phyloP scores from a whole-genome alignment of 35 echinoderm and acorn worm species.

The Lytechinus variegatus region DNA sequence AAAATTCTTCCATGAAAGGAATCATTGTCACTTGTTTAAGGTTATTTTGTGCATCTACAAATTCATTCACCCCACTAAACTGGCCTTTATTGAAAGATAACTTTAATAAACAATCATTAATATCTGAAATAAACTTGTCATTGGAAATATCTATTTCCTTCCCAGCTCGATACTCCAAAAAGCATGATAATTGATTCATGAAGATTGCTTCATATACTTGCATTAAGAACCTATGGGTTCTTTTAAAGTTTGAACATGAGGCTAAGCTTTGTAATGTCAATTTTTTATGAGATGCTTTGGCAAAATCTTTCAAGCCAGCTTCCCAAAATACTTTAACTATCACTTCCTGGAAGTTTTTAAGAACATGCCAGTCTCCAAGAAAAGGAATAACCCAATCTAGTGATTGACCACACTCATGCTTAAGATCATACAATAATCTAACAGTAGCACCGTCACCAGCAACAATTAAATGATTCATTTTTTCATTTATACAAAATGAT shows the following conservation, averaged over 20 bases:
- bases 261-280: background rate
- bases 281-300: background rate
- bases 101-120: background rate
- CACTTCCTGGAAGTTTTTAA: conserved; percentile 61
- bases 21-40: background rate
- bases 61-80: background rate
- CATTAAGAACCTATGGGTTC: conserved; percentile 47
- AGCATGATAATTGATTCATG: background rate
- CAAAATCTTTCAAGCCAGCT: conserved; percentile 54
- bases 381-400: conserved; percentile 60
- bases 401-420: conserved; percentile 48
- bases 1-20: conserved; percentile 33
- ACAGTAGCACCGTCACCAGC: conserved; percentile 65
- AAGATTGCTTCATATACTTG: conserved; percentile 39
- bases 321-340: conserved; percentile 67
- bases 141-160: background rate
- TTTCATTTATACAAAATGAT: background rate
- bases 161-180: background rate
- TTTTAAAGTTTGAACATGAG: conserved; percentile 57
- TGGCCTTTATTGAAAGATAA: background rate
- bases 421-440: conserved; percentile 38
- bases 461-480: conserved; percentile 39
- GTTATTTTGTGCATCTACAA: background rate
- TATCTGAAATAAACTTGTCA: background rate
- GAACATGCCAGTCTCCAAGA: conserved; percentile 63